Evolutionary conservation across 2,888 invertebrate genomes (phyloP).

Genomic region (Norana najaformis): DNA sequence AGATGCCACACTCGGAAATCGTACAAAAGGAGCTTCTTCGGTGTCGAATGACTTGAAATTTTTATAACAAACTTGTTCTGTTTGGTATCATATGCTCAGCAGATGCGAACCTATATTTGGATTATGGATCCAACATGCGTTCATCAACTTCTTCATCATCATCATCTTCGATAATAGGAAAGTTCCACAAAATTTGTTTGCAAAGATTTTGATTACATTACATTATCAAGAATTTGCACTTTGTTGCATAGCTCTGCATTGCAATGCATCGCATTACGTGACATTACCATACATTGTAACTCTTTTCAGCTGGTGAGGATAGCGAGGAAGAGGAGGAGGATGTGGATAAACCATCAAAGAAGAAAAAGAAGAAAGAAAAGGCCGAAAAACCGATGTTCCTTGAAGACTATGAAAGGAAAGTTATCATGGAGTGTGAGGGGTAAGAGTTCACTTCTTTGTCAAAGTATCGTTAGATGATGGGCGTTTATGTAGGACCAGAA

Average conservation of each 20-base stretch:
- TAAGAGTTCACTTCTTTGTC: conserved; percentile 41
- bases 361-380: conserved; percentile 62
- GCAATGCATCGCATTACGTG: neutral
- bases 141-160: too few species aligned
- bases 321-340: neutral
- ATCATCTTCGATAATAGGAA: too few species aligned
- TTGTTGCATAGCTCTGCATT: neutral
- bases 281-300: neutral
- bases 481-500: conserved; percentile 2
- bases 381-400: conserved; percentile 68
- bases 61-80: too few species aligned
- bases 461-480: neutral
- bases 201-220: neutral
- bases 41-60: too few species aligned
- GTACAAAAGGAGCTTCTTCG: too few species aligned
- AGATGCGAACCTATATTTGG: too few species aligned
- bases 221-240: neutral
- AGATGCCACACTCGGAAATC: too few species aligned
- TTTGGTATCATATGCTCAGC: too few species aligned
- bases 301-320: neutral
- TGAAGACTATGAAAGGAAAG: conserved; percentile 78
- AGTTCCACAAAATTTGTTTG: too few species aligned
- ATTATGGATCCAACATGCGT: too few species aligned
- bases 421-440: conserved; percentile 74
- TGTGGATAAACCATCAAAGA: neutral